Evolutionary conservation across 2,888 invertebrate genomes (phyloP).

Genomic region (Pasiphila rectangulata): DNA sequence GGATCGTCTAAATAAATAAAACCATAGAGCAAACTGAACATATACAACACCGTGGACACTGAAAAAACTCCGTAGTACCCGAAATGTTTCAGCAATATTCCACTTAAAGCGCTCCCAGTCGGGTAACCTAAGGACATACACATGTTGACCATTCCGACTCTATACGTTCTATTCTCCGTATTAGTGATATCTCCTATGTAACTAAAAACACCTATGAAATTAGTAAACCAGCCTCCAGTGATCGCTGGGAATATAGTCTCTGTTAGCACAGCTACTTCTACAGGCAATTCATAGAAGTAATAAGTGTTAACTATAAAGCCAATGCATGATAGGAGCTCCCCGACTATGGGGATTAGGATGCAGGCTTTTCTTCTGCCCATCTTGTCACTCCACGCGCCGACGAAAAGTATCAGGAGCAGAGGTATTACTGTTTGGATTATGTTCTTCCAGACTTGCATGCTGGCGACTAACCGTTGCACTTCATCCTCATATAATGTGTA

Average conservation of each 20-base stretch:
- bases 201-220: constrained; percentile 92
- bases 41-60: constrained; percentile 85
- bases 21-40: constrained; percentile 87
- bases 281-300: constrained; percentile 88
- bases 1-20: constrained; percentile 85
- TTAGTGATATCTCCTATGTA: constrained; percentile 93
- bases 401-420: constrained; percentile 89
- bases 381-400: constrained; percentile 90
- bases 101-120: constrained; percentile 92
- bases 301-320: constrained; percentile 89
- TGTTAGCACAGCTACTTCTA: constrained; percentile 88
- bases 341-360: constrained; percentile 89
- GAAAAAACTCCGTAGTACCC: constrained; percentile 91
- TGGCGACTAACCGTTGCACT: constrained; percentile 86
- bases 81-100: constrained; percentile 85
- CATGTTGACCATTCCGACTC: constrained; percentile 93
- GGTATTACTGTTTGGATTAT: constrained; percentile 90
- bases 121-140: constrained; percentile 93
- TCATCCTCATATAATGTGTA: constrained; percentile 79
- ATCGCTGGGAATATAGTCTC: constrained; percentile 90
- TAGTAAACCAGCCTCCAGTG: constrained; percentile 92
- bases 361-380: constrained; percentile 87
- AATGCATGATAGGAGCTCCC: constrained; percentile 88
- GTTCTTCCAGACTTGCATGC: constrained; percentile 91
- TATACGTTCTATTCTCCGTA: constrained; percentile 88